Evolutionary conservation across 2,797 vertebrate genomes (phyloP), one percentile per base, ranked within the genome.

Genomic region (Darevskia mixta): DNA sequence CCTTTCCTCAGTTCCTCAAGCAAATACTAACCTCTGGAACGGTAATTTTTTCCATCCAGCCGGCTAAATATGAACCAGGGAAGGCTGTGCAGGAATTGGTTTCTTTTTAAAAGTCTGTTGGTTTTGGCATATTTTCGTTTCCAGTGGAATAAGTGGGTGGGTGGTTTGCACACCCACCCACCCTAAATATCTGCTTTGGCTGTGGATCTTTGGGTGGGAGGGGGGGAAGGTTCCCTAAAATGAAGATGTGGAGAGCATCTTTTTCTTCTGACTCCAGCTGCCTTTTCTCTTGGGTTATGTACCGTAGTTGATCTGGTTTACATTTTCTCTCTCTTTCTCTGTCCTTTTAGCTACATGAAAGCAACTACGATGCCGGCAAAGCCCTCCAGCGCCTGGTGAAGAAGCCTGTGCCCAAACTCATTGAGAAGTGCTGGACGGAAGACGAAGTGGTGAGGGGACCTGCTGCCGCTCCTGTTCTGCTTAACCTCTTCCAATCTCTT

Each of bases 361-460:
- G 98, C 92, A 98, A 98, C 92, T 99, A 99, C 0, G 98, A 99
- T 86, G 98, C 99, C 79, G 99, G 99, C 25, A 99, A 99, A 97
- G 99, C 99, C 93, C 98, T 99, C 84, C 99, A 99, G 96, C 98
- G 98, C 90, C 95, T 99, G 96, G 99, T 99, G n/a, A 99, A 99
- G 97, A 99, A 99, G 96, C 99, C 99, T 10, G 98, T 99, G 66
- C 99, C 99, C 64, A 99, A 98, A 94, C 98, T 99, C 82, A 99
- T 99, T 55, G 99, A 99, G 95, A 99, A 99, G 94, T 98, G 98
- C 95, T 99, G 99, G 99, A 99, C 99, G 0, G 99, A 99, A 93
- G 99, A 99, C 72, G 99, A 99, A 97, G 98, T 99, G 98, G 99
- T 99, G 94, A 96, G 97, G 87, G 61, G 86, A 1, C 23, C 91